phyloP scores from a whole-genome alignment of 1,140 invertebrate species.

The Odontomachus brunneus region DNA sequence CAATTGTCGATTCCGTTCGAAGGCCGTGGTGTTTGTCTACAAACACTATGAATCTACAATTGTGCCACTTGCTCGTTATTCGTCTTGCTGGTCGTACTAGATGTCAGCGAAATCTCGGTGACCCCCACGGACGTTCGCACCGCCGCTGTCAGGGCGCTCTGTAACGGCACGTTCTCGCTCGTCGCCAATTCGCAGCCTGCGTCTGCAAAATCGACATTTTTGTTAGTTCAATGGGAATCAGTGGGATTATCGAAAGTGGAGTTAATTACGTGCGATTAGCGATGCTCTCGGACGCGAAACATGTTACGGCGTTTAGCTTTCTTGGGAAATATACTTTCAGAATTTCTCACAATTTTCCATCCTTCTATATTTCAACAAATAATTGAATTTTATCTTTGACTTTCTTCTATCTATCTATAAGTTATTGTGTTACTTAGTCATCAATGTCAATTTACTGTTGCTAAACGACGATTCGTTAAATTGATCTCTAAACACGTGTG shows the following conservation, averaged over 20 bases:
- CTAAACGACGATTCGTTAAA: no score
- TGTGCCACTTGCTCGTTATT: conserved; percentile 82
- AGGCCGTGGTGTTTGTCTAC: background rate
- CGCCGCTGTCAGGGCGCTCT: conserved; percentile 80
- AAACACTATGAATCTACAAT: conserved; percentile 71
- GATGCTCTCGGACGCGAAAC: no score
- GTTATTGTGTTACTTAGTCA: no score
- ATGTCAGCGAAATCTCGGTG: conserved; percentile 81
- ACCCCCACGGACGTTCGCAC: conserved; percentile 82
- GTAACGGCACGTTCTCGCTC: conserved; percentile 81
- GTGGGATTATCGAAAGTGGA: no score
- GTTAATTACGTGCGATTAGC: background rate
- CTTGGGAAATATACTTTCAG: no score
- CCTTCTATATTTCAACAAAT: no score
- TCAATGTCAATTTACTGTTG: no score
- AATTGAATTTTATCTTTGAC: no score
- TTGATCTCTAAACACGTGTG: no score
- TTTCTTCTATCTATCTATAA: no score
- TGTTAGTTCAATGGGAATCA: background rate
- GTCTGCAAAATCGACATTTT: conserved; percentile 76
- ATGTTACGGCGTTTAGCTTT: no score
- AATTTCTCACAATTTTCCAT: no score
- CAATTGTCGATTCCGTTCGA: background rate
- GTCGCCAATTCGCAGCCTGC: conserved; percentile 76
- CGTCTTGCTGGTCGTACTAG: conserved; percentile 79